These are phyloP conservation scores for Intellagama lesueurii DNA, from an alignment of 2,797 vertebrate genomes.

Conservation along the genomic window DNA sequence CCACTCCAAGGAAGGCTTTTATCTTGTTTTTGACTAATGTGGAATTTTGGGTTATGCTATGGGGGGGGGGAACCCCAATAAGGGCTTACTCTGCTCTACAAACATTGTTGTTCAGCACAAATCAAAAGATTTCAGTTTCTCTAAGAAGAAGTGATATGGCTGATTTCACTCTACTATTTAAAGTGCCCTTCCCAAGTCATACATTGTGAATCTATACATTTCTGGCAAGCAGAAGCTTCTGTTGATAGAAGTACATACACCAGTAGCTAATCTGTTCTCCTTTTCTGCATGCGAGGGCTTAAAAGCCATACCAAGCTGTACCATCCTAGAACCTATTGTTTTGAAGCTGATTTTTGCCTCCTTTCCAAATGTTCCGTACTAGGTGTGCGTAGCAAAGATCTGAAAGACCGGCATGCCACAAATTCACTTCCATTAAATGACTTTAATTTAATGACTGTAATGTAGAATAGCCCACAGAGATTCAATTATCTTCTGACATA, in stretches of 20 bases:
- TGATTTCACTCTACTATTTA: neutral
- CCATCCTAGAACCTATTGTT: neutral
- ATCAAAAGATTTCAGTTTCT: neutral
- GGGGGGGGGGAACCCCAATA: neutral
- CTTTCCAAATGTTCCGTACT: slow-evolving; percentile 14
- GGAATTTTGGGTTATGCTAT: neutral
- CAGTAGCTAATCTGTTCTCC: neutral
- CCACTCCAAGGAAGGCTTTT: neutral
- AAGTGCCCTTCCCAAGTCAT: neutral
- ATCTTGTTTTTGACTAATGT: neutral
- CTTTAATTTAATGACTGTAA: slow-evolving; percentile 37
- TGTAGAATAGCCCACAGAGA: slow-evolving; percentile 31
- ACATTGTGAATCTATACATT: neutral
- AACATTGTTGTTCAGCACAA: neutral
- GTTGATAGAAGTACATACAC: neutral
- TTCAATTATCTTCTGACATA: slow-evolving; percentile 29
- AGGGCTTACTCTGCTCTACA: neutral
- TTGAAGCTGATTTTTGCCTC: neutral
- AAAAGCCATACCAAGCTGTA: neutral
- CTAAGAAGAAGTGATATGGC: neutral
- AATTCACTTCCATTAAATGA: slow-evolving; percentile 10
- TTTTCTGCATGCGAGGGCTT: slow-evolving; percentile 14
- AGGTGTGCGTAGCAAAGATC: neutral
- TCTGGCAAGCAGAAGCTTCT: neutral
- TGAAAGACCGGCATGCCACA: neutral